Evolutionary conservation across 2,888 invertebrate species (phyloP).

Genomic region (Nemotelus nigrinus): DNA sequence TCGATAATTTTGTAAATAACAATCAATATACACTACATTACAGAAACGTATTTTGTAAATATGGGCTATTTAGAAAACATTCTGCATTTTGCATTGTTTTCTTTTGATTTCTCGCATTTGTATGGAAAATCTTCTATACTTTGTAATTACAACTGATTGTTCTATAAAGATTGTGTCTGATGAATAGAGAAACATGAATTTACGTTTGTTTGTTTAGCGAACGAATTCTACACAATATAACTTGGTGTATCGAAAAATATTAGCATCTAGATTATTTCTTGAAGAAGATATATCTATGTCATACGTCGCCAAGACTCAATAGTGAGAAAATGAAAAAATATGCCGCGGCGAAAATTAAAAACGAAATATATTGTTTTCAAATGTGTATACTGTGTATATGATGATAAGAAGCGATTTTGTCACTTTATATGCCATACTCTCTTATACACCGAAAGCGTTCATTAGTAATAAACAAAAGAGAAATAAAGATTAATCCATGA

Average conservation of each 20-base stretch:
- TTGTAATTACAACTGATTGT: background rate
- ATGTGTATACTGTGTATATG: conserved; percentile 28
- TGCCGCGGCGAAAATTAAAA: background rate
- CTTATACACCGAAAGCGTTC: conserved; percentile 27
- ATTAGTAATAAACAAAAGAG: conserved; percentile 16
- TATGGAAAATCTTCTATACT: background rate
- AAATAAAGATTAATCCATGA: background rate
- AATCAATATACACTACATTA: background rate
- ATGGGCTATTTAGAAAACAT: conserved; percentile 3
- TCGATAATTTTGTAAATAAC: too few species aligned
- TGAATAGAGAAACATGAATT: background rate
- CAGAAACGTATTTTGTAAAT: background rate
- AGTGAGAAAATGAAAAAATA: too few species aligned
- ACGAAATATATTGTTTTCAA: background rate
- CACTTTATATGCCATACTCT: conserved; percentile 11
- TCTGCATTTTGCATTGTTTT: background rate
- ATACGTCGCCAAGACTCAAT: too few species aligned
- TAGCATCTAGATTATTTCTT: too few species aligned
- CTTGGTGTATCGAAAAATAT: too few species aligned
- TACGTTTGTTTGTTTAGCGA: too few species aligned
- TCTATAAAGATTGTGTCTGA: background rate
- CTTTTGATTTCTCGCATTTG: background rate
- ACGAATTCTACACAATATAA: too few species aligned
- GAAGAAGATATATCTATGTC: too few species aligned
- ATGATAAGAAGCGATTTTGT: conserved; percentile 8